A percentile compares a stretch with the other conserved stretches of the same genome.
phyloP scores from a whole-genome alignment of 1,140 invertebrate genomes.

The Pseudomyrmex flavicornis region DNA sequence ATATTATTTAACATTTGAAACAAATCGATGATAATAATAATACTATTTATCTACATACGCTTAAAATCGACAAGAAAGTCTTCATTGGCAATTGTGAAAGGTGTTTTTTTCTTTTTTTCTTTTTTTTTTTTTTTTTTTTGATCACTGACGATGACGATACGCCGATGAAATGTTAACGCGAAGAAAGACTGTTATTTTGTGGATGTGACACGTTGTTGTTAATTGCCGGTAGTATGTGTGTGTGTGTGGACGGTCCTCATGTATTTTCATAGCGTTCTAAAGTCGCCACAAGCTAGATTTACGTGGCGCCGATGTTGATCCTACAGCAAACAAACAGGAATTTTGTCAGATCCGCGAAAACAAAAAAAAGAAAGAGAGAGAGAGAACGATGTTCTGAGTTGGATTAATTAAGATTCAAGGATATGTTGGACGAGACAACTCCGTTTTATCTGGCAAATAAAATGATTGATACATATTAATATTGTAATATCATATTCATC shows the following conservation, averaged over 20 bases:
- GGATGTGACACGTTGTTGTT: conserved; percentile 37
- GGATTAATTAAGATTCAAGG: too few relatives aligned
- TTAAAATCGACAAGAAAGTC: conserved; percentile 42
- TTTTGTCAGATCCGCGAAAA: conserved; percentile 27
- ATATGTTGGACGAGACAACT: too few relatives aligned
- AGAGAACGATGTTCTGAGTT: conserved; percentile 22
- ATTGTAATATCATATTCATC: conserved; percentile 71
- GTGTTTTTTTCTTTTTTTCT: neutral
- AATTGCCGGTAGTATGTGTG: conserved; percentile 41
- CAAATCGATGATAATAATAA: conserved; percentile 60
- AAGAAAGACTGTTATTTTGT: conserved; percentile 58
- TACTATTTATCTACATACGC: conserved; percentile 56
- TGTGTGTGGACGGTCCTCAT: conserved; percentile 37
- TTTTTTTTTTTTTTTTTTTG: conserved; percentile 15
- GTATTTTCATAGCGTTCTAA: conserved; percentile 67
- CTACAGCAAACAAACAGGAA: conserved; percentile 69
- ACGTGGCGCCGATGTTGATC: conserved; percentile 69
- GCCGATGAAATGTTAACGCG: conserved; percentile 59
- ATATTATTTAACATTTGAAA: conserved; percentile 41
- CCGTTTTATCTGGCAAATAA: conserved; percentile 49
- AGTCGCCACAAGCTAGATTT: conserved; percentile 77
- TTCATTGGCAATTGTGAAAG: conserved; percentile 61
- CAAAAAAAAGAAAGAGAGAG: too few relatives aligned
- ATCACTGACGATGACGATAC: conserved; percentile 60
- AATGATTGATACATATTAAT: conserved; percentile 54